These are phyloP conservation scores for Conomelus anceps DNA, from an alignment of 2,888 invertebrate species.

Conservation along the genomic window DNA sequence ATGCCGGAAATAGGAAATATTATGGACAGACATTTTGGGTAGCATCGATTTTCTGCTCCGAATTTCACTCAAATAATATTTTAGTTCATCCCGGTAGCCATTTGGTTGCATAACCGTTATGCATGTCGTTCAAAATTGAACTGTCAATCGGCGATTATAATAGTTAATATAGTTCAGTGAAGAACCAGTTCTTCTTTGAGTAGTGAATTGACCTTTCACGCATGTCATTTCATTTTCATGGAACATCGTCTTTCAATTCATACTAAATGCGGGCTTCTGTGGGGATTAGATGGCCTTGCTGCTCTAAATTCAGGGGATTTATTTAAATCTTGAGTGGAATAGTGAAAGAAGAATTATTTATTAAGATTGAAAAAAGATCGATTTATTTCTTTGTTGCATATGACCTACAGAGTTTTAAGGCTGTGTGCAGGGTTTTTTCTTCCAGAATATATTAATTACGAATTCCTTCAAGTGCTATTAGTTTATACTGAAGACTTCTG, in stretches of 20 bases:
- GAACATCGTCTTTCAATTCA: not conserved
- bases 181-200: not conserved
- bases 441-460: no score
- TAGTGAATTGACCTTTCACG: not conserved
- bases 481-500: no score
- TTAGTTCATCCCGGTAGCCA: not conserved
- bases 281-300: not conserved
- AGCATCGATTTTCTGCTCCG: not conserved
- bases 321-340: no score
- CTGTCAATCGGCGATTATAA: not conserved
- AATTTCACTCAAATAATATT: not conserved
- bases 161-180: not conserved
- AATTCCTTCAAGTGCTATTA: no score
- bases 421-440: no score
- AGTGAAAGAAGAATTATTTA: no score
- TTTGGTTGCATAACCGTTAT: not conserved
- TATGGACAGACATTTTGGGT: not conserved
- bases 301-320: not conserved
- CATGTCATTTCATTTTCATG: not conserved
- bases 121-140: not conserved
- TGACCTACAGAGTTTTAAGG: no score
- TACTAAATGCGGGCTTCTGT: not conserved
- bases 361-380: no score
- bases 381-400: no score
- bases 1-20: not conserved